These are phyloP conservation scores for Chiloscyllium plagiosum DNA, from an alignment of 2,113 vertebrate species.

Conservation along the genomic window DNA sequence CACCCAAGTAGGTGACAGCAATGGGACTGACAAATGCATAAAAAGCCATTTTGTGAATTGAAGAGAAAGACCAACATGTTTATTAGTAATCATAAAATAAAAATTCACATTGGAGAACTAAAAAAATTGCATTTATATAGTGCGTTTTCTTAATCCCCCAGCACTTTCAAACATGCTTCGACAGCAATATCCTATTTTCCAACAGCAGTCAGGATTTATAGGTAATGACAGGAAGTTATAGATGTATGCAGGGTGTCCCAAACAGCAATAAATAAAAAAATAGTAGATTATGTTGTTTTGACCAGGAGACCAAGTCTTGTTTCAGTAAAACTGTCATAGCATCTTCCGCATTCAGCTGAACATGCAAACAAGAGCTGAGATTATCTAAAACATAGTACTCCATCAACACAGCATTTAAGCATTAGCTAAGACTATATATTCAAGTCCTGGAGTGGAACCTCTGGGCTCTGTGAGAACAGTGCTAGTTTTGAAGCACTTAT, in stretches of 20 bases:
- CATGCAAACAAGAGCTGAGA: not conserved
- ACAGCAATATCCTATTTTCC: not conserved
- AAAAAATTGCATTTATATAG: not conserved
- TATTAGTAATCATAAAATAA: not conserved
- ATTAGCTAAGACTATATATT: not conserved
- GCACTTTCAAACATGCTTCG: not conserved
- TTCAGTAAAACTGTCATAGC: not conserved
- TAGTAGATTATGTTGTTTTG: not conserved
- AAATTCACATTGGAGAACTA: not conserved
- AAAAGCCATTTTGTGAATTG: not conserved
- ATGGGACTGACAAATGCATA: not conserved
- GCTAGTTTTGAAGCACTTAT: not conserved
- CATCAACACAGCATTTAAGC: not conserved
- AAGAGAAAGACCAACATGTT: not conserved
- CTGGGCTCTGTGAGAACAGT: not conserved
- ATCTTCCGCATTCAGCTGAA: not conserved
- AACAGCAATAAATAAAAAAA: not conserved
- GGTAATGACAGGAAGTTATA: not conserved
- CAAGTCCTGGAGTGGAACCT: not conserved
- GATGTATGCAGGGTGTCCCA: not conserved
- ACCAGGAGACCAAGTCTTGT: not conserved
- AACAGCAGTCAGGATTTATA: not conserved
- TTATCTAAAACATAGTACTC: not conserved
- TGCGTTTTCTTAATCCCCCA: not conserved
- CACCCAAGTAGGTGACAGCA: not conserved